A percentile compares a stretch with the other conserved stretches of the same genome.
phyloP scores from a whole-genome alignment of 2,113 vertebrate genomes.

The Elephas maximus region DNA sequence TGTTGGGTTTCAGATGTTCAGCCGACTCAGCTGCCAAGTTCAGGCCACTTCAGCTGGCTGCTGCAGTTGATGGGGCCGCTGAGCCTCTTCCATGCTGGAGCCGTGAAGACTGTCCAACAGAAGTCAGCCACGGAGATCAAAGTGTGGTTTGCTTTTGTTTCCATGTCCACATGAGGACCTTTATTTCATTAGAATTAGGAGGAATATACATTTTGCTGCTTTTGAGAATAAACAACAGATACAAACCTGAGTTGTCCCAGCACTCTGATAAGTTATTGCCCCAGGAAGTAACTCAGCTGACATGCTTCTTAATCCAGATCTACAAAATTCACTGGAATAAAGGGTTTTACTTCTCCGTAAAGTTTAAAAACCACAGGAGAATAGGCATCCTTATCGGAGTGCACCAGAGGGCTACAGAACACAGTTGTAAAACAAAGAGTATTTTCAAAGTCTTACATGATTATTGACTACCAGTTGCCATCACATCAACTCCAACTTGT shows the following conservation, averaged over 20 bases:
- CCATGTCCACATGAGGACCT: slow-evolving; percentile 27
- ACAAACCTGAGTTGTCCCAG: not conserved
- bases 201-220: slow-evolving; percentile 17
- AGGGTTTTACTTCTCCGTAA: slow-evolving; percentile 32
- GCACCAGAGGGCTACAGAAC: not conserved
- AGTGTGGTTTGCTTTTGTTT: not conserved
- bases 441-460: not conserved
- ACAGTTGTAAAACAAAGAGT: not conserved
- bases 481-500: not conserved
- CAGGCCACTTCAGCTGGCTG: not conserved
- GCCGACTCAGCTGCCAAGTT: not conserved
- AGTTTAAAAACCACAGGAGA: slow-evolving; percentile 51
- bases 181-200: slow-evolving; percentile 40
- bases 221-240: not conserved
- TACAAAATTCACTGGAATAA: slow-evolving; percentile 20
- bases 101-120: not conserved
- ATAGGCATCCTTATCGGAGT: not conserved
- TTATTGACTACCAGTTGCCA: not conserved
- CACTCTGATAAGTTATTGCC: not conserved
- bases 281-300: not conserved
- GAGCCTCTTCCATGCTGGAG: not conserved
- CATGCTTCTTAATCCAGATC: slow-evolving; percentile 21
- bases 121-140: not conserved
- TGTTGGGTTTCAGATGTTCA: slow-evolving; percentile 20
- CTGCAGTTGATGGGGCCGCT: not conserved